Conservation (phyloP, 2,797 vertebrate species). For the Labeo calbasu region DNA sequence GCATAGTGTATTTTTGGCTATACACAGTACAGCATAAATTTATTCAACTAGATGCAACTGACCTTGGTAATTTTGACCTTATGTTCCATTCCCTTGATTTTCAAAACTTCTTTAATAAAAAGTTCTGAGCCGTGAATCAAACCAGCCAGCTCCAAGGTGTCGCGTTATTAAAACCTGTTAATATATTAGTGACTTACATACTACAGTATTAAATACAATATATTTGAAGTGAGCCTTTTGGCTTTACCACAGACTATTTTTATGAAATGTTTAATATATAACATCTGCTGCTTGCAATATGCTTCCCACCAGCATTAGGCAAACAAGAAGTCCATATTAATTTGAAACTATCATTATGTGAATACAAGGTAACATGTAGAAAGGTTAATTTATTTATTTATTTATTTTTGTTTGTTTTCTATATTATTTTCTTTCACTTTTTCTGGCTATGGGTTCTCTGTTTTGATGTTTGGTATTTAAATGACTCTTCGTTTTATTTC, state of each 20-base stretch:
- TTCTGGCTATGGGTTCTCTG: background rate
- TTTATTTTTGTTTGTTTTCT: background rate
- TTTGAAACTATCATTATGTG: background rate
- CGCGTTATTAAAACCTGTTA: background rate
- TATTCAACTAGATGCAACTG: background rate
- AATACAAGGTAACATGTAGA: background rate
- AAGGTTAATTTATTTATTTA: background rate
- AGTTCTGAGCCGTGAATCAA: background rate
- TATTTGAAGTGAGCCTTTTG: background rate
- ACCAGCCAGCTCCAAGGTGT: background rate
- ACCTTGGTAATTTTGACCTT: background rate
- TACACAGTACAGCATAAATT: background rate
- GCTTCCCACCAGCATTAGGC: background rate
- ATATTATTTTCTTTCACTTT: background rate
- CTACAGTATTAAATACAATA: background rate
- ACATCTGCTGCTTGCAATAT: background rate
- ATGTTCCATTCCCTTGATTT: background rate
- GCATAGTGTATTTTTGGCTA: background rate
- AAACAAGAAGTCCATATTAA: background rate
- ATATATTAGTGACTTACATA: background rate
- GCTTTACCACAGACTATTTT: background rate
- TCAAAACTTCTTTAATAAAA: background rate
- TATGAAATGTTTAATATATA: background rate
- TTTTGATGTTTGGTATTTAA: background rate
- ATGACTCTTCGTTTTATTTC: background rate